Base-by-base conservation (phyloP, 2,797 vertebrate genomes). In the Coranthus polyacanthus region DNA sequence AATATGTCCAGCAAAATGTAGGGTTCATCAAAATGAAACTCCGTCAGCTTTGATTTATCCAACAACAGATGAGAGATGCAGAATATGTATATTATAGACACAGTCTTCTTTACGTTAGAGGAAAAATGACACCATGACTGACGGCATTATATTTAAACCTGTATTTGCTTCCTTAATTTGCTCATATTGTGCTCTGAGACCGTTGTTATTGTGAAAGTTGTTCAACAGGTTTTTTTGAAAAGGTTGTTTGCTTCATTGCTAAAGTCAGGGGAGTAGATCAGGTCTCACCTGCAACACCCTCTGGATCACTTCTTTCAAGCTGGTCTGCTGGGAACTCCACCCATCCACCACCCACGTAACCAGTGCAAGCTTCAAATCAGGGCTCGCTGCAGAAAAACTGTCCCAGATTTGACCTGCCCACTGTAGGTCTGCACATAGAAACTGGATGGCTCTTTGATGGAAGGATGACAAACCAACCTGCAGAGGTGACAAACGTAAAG, bases 391-490 rank as follows among this genome's bases (percentile, higher is more conserved):
- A 38, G 46, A 66, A 37, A 98, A 92, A 37, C 81, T 76, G 0
- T 63, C 82, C 92, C 92, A 95, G 39, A 94, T 54, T 3, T 78
- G 75, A 53, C 68, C 46, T 0, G 78, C 88, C 81, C 72, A 81
- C 50, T 80, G 44, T 0, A 12, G 10, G 43, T 94, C 87, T 0
- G 76, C 67, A 75, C 95, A 96, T 4, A 94, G 26, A 37, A 96
- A 96, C 16, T 16, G 43, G 38, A 93, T 76, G 37, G 91, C 92
- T 52, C 51, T 87, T 78, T 94, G 93, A 60, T 92, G 90, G 64
- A 96, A 95, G 32, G 91, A 13, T 1, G 93, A 84, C n/a, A 79
- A 85, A n/a, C 96, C 96, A 9, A 97, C 81, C 96, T 98, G 87
- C 51, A 24, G 49, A 57, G 62, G 36, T 15, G 6, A 73, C 17